Base-by-base conservation (phyloP, 1,140 invertebrate species). In the Aphaenogaster rudis region DNA sequence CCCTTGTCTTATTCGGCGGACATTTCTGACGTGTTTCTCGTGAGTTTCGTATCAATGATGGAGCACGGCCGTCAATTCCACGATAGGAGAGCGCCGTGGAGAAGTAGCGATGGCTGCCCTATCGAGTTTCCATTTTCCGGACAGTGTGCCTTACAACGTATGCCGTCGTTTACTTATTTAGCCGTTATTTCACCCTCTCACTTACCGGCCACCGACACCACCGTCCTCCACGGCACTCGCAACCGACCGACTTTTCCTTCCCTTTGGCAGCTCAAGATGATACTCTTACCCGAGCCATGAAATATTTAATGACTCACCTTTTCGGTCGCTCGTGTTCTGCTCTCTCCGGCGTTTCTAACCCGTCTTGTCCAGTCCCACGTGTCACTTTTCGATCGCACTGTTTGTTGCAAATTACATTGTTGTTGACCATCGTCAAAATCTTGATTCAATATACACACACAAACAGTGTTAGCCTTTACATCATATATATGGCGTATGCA, bases 91-190 rank as follows among this genome's bases (percentile, higher is more conserved):
- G 50, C n/a, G 61, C 17, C 48, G 54, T 48, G 39, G 57, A 42
- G 54, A 61, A 54, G 50, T 39, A 57, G 78, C 66, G 67, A 33
- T 72, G 48, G 72, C 67, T 74, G 80, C 69, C 61, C 45, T 72
- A 74, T 74, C 80, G 57, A 85, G 79, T 85, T 88, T 86, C 72
- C 72, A 86, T 66, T 86, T 77, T 86, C 72, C 33, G 57, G 81
- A 86, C 84, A 59, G 50, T 52, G 9, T 69, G 71, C 81, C 57
- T 66, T 42, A 45, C 39, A 85, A 74, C 69, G 82, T 86, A 76
- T 48, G 63, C 64, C 28, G 61, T 54, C 82, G 59, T 69, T 92
- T 92, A 92, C 86, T 92, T 92, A 92, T 92, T 92, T 92, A 91
- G 82, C 90, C 81, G 76, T 86, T 88, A 86, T 87, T 91, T 77